phyloP scores from a whole-genome alignment of 2,888 invertebrate species.

The Polietes domitor region DNA sequence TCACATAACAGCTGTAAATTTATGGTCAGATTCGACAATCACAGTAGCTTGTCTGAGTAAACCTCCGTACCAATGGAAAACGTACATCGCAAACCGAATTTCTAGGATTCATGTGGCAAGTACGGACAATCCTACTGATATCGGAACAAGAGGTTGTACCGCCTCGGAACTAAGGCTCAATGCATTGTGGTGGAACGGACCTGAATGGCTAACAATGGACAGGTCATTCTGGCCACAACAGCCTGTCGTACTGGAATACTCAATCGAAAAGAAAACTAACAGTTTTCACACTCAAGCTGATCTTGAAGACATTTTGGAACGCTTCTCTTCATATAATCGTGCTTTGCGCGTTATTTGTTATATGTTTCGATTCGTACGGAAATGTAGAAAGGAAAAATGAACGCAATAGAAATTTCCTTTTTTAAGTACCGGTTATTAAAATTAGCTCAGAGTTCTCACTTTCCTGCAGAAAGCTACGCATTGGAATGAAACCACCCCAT shows the following conservation, averaged over 20 bases:
- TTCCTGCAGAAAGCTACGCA: neutral
- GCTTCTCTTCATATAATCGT: neutral
- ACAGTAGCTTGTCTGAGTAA: neutral
- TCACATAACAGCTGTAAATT: neutral
- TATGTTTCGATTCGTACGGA: slow-evolving; percentile 1
- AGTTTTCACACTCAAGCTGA: neutral
- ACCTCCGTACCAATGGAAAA: neutral
- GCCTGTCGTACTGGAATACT: neutral
- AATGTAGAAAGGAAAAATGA: neutral
- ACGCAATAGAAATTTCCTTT: neutral
- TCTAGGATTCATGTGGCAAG: neutral
- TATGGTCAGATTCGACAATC: neutral
- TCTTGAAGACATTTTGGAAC: neutral
- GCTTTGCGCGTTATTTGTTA: neutral
- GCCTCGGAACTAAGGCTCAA: neutral
- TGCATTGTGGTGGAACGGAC: neutral
- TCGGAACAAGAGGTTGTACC: neutral
- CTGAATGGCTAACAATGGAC: neutral
- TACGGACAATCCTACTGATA: neutral
- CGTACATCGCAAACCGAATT: neutral
- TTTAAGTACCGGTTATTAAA: neutral
- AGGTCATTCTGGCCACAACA: neutral
- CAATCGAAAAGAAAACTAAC: neutral
- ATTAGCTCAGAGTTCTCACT: neutral
- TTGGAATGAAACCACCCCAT: neutral